Conservation (phyloP, 2,888 invertebrate genomes). For the Apotomis betuletana region DNA sequence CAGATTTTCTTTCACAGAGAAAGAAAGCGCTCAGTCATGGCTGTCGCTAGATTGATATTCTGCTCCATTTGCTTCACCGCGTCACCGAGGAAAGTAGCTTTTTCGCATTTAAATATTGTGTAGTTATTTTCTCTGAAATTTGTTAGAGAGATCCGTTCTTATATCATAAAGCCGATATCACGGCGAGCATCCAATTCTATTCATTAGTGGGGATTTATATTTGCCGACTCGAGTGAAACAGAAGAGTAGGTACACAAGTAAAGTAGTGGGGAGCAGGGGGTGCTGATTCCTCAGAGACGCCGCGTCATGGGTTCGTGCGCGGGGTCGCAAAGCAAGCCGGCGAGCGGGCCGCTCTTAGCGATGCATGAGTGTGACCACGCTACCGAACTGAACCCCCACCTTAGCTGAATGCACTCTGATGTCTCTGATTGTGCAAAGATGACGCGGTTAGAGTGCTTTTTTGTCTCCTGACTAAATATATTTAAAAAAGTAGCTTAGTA, state of each 20-base stretch:
- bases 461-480: neutral
- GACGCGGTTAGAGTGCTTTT: neutral
- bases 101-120: constrained; percentile 40
- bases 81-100: constrained; percentile 46
- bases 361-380: constrained; percentile 16
- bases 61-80: constrained; percentile 50
- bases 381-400: constrained; percentile 2
- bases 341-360: constrained; percentile 23
- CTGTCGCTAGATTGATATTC: constrained; percentile 53
- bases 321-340: constrained; percentile 57
- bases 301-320: constrained; percentile 60
- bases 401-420: constrained; percentile 4
- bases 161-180: constrained; percentile 30
- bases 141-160: constrained; percentile 23
- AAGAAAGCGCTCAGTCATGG: constrained; percentile 61
- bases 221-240: constrained; percentile 51
- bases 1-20: constrained; percentile 61
- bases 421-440: neutral
- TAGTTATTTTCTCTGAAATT: constrained; percentile 25
- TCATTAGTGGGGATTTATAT: constrained; percentile 44
- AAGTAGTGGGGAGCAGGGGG: constrained; percentile 51
- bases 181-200: constrained; percentile 34
- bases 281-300: constrained; percentile 61
- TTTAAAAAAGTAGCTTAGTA: no score
- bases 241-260: constrained; percentile 51